A percentile compares a stretch with the other conserved stretches of the same genome.
phyloP scores from a whole-genome alignment of 2,113 vertebrate genomes.

The Neopipo cinnamomea region DNA sequence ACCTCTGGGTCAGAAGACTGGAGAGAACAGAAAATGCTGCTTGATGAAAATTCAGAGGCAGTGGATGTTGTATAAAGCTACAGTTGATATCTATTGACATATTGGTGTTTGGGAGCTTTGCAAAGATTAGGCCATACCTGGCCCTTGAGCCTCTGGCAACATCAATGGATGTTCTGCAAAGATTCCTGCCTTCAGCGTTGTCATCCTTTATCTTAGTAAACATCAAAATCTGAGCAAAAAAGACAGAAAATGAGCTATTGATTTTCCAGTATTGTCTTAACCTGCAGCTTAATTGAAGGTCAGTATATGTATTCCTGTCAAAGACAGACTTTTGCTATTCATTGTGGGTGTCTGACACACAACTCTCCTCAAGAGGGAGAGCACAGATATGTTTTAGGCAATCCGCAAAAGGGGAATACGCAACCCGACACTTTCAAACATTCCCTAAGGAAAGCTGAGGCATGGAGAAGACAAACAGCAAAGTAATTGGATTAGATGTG shows the following conservation, averaged over 20 bases:
- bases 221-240: slow-evolving; percentile 89
- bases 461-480: not conserved
- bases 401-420: slow-evolving; percentile 1
- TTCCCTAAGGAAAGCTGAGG: slow-evolving; percentile 1
- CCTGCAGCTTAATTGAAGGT: slow-evolving; percentile 91
- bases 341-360: slow-evolving; percentile 47
- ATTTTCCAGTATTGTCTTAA: slow-evolving; percentile 91
- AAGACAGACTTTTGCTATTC: slow-evolving; percentile 63
- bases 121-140: slow-evolving; percentile 57
- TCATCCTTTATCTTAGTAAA: slow-evolving; percentile 88
- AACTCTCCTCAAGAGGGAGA: slow-evolving; percentile 51
- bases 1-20: not conserved
- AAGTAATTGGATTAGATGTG: not conserved
- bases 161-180: slow-evolving; percentile 72
- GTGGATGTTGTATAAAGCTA: not conserved
- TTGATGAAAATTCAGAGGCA: not conserved
- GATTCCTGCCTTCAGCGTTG: slow-evolving; percentile 72
- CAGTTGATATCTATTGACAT: slow-evolving; percentile 46
- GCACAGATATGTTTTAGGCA: slow-evolving; percentile 51
- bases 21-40: not conserved
- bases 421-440: not conserved
- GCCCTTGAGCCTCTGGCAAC: slow-evolving; percentile 65
- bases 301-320: slow-evolving; percentile 83
- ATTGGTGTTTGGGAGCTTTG: slow-evolving; percentile 40
- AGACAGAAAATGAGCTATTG: slow-evolving; percentile 91